A percentile compares a stretch with the other conserved stretches of the same genome.
These are phyloP conservation scores for Ginglymostoma cirratum DNA, from an alignment of 2,113 vertebrate genomes.

Conservation along the genomic window DNA sequence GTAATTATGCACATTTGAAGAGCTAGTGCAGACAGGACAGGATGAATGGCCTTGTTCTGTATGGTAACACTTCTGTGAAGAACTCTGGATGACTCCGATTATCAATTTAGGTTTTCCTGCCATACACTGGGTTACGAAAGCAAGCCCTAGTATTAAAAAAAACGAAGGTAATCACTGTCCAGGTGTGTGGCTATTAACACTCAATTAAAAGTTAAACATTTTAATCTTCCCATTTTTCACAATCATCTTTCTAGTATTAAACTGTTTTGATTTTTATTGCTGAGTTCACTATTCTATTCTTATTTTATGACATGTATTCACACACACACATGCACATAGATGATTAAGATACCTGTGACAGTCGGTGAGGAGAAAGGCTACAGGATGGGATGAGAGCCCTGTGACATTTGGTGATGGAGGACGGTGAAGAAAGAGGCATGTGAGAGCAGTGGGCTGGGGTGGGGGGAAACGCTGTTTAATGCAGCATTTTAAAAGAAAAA, in stretches of 20 bases:
- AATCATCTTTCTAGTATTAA: not conserved
- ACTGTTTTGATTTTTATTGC: not conserved
- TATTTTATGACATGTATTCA: not conserved
- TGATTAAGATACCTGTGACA: too few species aligned
- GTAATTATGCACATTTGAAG: too few species aligned
- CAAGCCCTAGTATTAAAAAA: not conserved
- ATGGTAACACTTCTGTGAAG: too few species aligned
- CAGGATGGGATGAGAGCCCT: too few species aligned
- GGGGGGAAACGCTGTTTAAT: too few species aligned
- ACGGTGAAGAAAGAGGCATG: too few species aligned
- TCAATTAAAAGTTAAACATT: not conserved
- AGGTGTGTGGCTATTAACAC: not conserved
- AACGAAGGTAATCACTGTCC: not conserved
- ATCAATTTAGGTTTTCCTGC: not conserved
- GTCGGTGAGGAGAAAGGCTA: too few species aligned
- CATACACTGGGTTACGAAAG: not conserved
- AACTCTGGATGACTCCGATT: not conserved
- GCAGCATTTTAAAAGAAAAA: too few species aligned
- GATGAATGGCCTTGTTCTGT: not conserved
- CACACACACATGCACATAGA: not conserved
- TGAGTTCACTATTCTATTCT: not conserved
- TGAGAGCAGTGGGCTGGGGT: too few species aligned
- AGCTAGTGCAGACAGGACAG: too few species aligned
- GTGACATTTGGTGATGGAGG: too few species aligned
- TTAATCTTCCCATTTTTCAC: not conserved